Conservation (phyloP, 2,888 invertebrate species). For the Steromphala cineraria region DNA sequence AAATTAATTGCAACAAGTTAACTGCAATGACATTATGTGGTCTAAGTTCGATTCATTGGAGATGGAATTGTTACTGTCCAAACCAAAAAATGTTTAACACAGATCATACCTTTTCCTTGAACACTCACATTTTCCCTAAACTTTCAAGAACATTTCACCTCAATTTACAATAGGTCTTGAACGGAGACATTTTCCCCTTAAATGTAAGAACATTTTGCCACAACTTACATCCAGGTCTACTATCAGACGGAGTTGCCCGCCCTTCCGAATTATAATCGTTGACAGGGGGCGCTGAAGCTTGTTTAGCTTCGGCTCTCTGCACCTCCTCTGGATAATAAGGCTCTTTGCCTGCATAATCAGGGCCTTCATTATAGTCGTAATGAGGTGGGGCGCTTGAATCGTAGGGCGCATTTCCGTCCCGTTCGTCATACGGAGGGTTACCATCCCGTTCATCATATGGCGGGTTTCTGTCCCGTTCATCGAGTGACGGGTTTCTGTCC, state of each 20-base stretch:
- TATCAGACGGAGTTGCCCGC: slow-evolving; percentile 51
- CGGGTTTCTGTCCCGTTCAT: neutral
- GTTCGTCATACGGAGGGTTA: slow-evolving; percentile 23
- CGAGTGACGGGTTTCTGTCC: slow-evolving; percentile 6
- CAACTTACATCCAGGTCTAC: slow-evolving; percentile 36
- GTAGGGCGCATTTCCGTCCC: slow-evolving; percentile 38
- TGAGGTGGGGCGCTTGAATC: slow-evolving; percentile 28
- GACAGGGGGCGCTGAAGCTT: slow-evolving; percentile 38
- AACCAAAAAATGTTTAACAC: no score
- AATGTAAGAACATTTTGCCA: no score
- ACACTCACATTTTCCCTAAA: no score
- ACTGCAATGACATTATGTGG: no score
- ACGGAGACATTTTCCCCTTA: no score
- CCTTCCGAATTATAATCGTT: slow-evolving; percentile 53
- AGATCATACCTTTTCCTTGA: no score
- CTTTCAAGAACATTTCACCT: no score
- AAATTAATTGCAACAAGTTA: no score
- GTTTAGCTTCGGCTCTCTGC: slow-evolving; percentile 41
- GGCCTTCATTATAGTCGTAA: slow-evolving; percentile 36
- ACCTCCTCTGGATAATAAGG: slow-evolving; percentile 49
- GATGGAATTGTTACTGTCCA: no score
- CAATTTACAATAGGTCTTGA: no score
- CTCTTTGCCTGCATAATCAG: slow-evolving; percentile 38
- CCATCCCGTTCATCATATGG: slow-evolving; percentile 27
- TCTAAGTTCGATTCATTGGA: no score